Percentiles rank a stretch among this genome's conserved stretches.
phyloP scores from a whole-genome alignment of 2,113 vertebrate species.

The Mobula hypostoma region DNA sequence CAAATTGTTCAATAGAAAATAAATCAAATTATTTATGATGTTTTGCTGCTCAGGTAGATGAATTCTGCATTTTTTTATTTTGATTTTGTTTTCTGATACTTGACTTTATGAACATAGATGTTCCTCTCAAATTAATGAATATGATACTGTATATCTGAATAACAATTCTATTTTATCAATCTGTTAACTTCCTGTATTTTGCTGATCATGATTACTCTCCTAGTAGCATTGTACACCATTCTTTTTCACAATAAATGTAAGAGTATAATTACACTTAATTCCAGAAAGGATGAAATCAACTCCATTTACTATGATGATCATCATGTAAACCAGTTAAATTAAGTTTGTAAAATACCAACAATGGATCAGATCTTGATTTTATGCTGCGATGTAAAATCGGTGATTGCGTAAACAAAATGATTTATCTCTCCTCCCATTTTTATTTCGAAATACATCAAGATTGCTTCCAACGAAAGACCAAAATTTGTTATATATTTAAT shows the following conservation, averaged over 20 bases:
- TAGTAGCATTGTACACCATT: neutral
- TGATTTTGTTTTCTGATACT: neutral
- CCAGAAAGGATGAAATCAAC: neutral
- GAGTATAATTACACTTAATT: neutral
- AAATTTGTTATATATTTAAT: slow-evolving; percentile 20
- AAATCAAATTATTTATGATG: neutral
- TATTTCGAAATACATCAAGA: neutral
- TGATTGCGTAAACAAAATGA: neutral
- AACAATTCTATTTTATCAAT: neutral
- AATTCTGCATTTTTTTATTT: neutral
- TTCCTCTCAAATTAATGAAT: neutral
- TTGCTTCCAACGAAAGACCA: neutral
- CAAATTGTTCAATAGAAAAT: neutral
- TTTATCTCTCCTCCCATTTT: neutral
- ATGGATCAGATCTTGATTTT: neutral
- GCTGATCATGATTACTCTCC: neutral
- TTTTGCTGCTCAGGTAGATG: neutral
- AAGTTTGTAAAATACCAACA: neutral
- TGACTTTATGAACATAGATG: neutral
- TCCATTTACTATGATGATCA: neutral
- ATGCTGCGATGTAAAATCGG: neutral
- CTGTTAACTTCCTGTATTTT: neutral
- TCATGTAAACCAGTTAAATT: neutral
- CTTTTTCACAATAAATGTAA: neutral
- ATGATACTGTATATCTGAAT: neutral